A percentile compares a stretch with the other conserved stretches of the same genome.
These are phyloP conservation scores for Pavo muticus DNA, from an alignment of 2,113 vertebrate genomes.

Conservation along the genomic window DNA sequence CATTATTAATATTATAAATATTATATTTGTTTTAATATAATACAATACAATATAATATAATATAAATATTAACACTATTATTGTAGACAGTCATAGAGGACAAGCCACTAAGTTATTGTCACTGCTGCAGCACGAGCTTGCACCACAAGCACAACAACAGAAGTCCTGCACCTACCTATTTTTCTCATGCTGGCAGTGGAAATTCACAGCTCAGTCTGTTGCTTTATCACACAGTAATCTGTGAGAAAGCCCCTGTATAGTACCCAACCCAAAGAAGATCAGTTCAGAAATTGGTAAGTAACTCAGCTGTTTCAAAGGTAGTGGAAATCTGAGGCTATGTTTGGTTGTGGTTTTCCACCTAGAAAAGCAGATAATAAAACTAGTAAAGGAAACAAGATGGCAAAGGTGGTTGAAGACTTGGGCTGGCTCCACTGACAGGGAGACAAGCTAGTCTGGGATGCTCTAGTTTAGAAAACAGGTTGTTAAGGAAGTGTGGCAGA, in stretches of 20 bases:
- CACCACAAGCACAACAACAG: neutral
- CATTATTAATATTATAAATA: too few species aligned
- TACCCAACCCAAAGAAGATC: neutral
- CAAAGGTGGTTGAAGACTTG: neutral
- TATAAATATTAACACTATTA: neutral
- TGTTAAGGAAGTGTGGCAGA: neutral
- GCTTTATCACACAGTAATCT: neutral
- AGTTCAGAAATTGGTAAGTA: neutral
- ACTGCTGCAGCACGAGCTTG: neutral
- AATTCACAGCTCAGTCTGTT: neutral
- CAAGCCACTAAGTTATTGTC: neutral
- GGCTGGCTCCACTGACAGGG: neutral
- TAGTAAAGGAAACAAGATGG: neutral
- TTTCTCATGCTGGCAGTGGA: neutral
- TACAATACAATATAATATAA: too few species aligned
- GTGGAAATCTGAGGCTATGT: neutral
- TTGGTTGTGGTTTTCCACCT: neutral
- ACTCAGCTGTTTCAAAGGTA: neutral
- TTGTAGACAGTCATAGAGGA: neutral
- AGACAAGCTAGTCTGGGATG: neutral
- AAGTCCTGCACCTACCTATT: neutral
- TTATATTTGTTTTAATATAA: too few species aligned
- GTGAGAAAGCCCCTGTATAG: neutral
- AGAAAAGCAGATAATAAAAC: neutral
- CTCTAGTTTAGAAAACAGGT: neutral